Percentiles rank a stretch among this genome's conserved stretches.
Evolutionary conservation across 2,113 vertebrate genomes (phyloP).

Genomic region (Bos taurus): ARS-UCD2.0 NC_037332.1:29783001-29783500

Average conservation of each 20-base stretch:
- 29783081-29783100: conserved; percentile 75
- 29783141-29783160: conserved; percentile 92
- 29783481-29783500: neutral
- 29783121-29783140: conserved; percentile 89
- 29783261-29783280: neutral
- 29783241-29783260: neutral
- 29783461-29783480: neutral
- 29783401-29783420: neutral
- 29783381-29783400: neutral
- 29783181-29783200: conserved; percentile 91
- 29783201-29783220: conserved; percentile 82
- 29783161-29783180: conserved; percentile 91
- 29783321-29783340: neutral
- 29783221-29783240: conserved; percentile 30
- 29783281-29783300: neutral
- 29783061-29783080: conserved; percentile 79
- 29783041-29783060: conserved; percentile 72
- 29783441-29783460: neutral
- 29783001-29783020: neutral
- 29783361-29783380: neutral
- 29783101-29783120: conserved; percentile 83
- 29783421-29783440: neutral
- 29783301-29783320: neutral
- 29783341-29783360: neutral
- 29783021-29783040: conserved; percentile 70